Percentiles rank a stretch among this genome's conserved stretches.
phyloP scores from a whole-genome alignment of 2,888 invertebrate species.

The Hedya salicella region DNA sequence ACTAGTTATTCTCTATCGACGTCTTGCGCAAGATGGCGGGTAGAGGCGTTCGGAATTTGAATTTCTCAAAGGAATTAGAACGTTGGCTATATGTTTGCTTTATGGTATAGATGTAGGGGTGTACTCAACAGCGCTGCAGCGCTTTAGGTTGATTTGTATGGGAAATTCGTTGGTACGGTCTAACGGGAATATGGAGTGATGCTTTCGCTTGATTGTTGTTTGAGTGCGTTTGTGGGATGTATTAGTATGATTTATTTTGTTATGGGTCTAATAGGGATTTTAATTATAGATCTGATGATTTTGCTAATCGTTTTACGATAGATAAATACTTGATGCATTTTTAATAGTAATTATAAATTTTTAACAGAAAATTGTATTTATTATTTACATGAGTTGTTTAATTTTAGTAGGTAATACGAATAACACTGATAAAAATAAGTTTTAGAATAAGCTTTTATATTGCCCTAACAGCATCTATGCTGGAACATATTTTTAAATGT shows the following conservation, averaged over 20 bases:
- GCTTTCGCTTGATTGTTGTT: slow-evolving; percentile 18
- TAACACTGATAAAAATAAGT: no score
- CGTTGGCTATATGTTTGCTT: slow-evolving; percentile 63
- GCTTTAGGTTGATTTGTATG: slow-evolving; percentile 58
- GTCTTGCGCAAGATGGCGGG: slow-evolving; percentile 84
- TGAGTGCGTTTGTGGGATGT: slow-evolving; percentile 2
- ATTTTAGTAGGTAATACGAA: no score
- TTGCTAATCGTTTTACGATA: no score
- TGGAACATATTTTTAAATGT: no score
- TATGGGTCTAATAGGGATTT: background rate
- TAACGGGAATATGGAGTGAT: slow-evolving; percentile 47
- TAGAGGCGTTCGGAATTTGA: slow-evolving; percentile 81
- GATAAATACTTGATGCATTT: no score
- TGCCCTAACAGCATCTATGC: no score
- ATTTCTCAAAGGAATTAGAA: slow-evolving; percentile 82
- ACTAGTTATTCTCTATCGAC: slow-evolving; percentile 82
- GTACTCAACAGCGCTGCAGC: slow-evolving; percentile 57
- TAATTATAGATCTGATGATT: background rate
- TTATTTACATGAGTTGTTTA: no score
- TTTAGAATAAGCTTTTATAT: no score
- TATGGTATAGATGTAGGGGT: slow-evolving; percentile 51
- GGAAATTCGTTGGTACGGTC: slow-evolving; percentile 52
- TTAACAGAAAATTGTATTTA: no score
- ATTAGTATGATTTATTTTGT: slow-evolving; percentile 7
- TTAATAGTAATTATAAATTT: no score